These are phyloP conservation scores for Octodon degus DNA, from an alignment of 2,113 vertebrate species.

Conservation along the genomic window DNA sequence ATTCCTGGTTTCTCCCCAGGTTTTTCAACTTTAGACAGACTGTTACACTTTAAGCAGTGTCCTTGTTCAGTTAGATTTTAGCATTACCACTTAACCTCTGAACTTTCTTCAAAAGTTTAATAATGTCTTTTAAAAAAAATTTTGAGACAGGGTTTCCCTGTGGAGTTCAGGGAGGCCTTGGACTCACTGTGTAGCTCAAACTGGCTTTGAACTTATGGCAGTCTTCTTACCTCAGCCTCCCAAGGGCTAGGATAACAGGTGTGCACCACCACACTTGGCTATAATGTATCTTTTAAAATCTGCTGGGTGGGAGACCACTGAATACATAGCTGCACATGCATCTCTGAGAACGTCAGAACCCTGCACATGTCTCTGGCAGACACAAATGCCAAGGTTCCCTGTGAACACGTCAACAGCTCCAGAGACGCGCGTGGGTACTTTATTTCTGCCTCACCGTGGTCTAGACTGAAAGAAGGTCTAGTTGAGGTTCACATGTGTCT, in stretches of 20 bases:
- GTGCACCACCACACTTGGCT: neutral
- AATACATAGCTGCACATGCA: neutral
- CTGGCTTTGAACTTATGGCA: neutral
- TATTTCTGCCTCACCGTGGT: neutral
- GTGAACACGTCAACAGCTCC: neutral
- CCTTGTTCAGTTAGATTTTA: neutral
- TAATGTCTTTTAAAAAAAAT: neutral
- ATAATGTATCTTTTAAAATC: neutral
- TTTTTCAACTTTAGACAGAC: neutral
- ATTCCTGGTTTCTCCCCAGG: neutral
- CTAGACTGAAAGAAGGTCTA: neutral
- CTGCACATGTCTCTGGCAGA: neutral
- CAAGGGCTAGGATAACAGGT: neutral
- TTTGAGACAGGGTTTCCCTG: neutral
- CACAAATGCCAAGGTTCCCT: slow-evolving; percentile 5
- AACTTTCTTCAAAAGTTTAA: slow-evolving; percentile 18
- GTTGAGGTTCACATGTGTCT: neutral
- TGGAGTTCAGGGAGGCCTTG: neutral
- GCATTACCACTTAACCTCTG: neutral
- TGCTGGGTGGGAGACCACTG: neutral
- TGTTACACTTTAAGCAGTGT: neutral
- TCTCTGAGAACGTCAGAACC: neutral
- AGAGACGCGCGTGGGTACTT: neutral
- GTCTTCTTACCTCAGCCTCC: neutral
- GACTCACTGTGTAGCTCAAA: neutral